These are phyloP conservation scores for Drosophila simulans DNA, from an alignment of 1,140 invertebrate genomes.

Conservation along the genomic window DNA sequence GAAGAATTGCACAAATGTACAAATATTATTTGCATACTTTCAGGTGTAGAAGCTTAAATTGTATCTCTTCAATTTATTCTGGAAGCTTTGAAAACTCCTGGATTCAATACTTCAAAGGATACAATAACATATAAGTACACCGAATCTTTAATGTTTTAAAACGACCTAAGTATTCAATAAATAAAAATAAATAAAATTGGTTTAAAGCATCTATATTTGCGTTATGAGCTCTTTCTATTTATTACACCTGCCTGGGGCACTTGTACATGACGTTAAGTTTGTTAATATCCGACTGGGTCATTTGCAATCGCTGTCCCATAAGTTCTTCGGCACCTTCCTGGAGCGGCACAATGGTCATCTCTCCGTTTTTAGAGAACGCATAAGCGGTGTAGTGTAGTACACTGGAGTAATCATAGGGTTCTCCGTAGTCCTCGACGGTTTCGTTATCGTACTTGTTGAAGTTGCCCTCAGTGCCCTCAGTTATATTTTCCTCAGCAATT, in stretches of 20 bases:
- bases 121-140: too few species aligned
- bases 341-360: conserved; percentile 88
- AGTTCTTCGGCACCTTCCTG: conserved; percentile 40
- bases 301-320: conserved; percentile 86
- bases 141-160: too few species aligned
- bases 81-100: too few species aligned
- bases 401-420: conserved; percentile 88
- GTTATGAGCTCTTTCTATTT: neutral
- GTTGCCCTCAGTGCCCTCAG: conserved; percentile 85
- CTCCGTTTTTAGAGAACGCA: conserved; percentile 90
- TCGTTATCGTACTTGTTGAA: conserved; percentile 86
- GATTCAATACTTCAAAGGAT: too few species aligned
- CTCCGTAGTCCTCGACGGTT: conserved; percentile 84
- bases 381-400: conserved; percentile 89
- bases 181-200: neutral
- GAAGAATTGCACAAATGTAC: neutral
- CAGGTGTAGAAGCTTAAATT: neutral
- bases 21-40: neutral
- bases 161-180: too few species aligned
- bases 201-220: neutral
- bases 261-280: conserved; percentile 86
- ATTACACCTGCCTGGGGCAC: conserved; percentile 68
- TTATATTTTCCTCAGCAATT: conserved; percentile 89
- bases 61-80: too few species aligned
- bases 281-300: conserved; percentile 86